phyloP scores from a whole-genome alignment of 2,888 invertebrate species.

The Tanytarsus gracilentus region DNA sequence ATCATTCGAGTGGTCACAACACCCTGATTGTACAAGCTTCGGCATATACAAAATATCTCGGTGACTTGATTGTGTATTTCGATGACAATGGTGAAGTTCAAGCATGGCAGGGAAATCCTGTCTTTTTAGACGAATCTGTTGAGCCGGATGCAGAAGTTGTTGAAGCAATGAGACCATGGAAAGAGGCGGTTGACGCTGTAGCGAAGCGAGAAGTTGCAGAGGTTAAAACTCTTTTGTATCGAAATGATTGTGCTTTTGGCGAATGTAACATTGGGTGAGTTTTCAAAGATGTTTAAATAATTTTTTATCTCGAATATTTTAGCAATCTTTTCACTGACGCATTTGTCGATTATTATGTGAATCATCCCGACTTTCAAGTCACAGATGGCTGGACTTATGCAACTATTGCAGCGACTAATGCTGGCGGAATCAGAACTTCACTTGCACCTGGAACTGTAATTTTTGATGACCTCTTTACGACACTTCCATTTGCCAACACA shows the following conservation, averaged over 20 bases:
- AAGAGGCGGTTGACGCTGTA: constrained; percentile 47
- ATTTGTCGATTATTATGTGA: constrained; percentile 45
- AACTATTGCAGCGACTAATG: constrained; percentile 56
- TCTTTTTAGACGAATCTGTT: constrained; percentile 55
- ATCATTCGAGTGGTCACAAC: constrained; percentile 42
- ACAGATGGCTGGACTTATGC: constrained; percentile 55
- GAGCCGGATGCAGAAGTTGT: constrained; percentile 53
- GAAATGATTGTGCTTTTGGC: constrained; percentile 46
- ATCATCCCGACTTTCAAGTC: constrained; percentile 33
- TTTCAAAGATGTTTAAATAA: no score
- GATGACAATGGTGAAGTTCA: constrained; percentile 56
- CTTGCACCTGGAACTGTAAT: constrained; percentile 54
- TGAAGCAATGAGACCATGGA: constrained; percentile 52
- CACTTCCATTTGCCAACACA: constrained; percentile 68
- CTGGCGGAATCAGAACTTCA: constrained; percentile 61
- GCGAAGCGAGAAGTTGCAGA: constrained; percentile 52
- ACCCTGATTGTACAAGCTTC: constrained; percentile 61
- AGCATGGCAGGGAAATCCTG: constrained; percentile 62
- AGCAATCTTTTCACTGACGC: constrained; percentile 65
- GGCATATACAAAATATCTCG: constrained; percentile 66
- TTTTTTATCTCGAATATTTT: no score
- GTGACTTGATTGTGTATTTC: constrained; percentile 63
- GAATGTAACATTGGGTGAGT: constrained; percentile 73
- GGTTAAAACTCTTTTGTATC: constrained; percentile 50
- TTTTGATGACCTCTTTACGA: constrained; percentile 56